Evolutionary conservation across 1,140 invertebrate genomes (phyloP).

Genomic region (Sitobion miscanthi): DNA sequence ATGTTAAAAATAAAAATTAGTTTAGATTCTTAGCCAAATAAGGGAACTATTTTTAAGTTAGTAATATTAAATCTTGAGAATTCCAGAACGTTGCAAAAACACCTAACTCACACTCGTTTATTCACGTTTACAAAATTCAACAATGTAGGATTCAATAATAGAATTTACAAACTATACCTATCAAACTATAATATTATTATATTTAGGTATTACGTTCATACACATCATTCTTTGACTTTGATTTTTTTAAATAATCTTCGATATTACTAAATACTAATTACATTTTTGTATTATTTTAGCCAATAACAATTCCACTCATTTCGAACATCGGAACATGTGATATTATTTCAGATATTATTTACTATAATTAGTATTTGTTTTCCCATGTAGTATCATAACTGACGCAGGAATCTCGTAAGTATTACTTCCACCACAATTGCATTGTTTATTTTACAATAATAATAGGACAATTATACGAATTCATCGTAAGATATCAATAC

Average conservation of each 20-base stretch:
- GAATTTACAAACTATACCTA: not conserved
- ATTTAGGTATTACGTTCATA: not conserved
- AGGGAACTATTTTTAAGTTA: not conserved
- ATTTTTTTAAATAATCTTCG: not conserved
- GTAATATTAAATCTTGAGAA: not conserved
- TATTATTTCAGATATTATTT: too few species aligned
- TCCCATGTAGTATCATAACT: not conserved
- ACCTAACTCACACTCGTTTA: not conserved
- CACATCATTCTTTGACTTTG: not conserved
- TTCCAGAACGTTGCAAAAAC: not conserved
- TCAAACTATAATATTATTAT: not conserved
- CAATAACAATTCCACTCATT: not conserved
- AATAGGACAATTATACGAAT: too few species aligned
- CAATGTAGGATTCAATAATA: not conserved
- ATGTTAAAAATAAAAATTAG: not conserved
- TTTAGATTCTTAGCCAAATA: not conserved
- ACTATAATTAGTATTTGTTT: not conserved
- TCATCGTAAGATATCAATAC: too few species aligned
- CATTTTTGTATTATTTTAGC: not conserved
- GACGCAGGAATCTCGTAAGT: not conserved
- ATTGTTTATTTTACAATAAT: too few species aligned
- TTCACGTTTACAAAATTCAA: not conserved
- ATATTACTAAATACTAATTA: not conserved
- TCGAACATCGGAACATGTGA: too few species aligned
- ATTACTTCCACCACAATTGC: too few species aligned